Percentiles rank a stretch among this genome's conserved stretches.
Evolutionary conservation across 2,888 invertebrate species (phyloP).

Genomic region (Hydraecia micacea): DNA sequence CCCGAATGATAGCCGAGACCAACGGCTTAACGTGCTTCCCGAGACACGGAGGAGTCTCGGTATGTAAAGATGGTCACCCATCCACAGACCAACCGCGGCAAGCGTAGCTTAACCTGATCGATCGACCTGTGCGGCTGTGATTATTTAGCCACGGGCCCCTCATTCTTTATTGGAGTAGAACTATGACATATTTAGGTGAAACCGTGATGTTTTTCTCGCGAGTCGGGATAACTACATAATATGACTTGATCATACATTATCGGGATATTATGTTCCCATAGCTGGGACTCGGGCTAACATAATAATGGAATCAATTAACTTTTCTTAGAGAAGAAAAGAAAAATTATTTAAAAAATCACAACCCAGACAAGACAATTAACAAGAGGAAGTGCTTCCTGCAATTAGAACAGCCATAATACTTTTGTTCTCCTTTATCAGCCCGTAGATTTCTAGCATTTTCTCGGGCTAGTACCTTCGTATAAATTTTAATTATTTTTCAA

Average conservation of each 20-base stretch:
- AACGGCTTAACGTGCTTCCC: too few relatives aligned
- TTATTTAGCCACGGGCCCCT: too few relatives aligned
- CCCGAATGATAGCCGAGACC: too few relatives aligned
- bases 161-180: too few relatives aligned
- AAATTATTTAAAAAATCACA: not conserved
- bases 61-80: too few relatives aligned
- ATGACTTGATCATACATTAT: not conserved
- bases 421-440: constrained; percentile 17
- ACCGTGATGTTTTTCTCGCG: not conserved
- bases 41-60: too few relatives aligned
- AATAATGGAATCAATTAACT: not conserved
- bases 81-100: too few relatives aligned
- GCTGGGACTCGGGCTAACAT: not conserved
- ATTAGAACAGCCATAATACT: constrained; percentile 20
- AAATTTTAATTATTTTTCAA: constrained; percentile 67
- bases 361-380: constrained; percentile 13
- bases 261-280: not conserved
- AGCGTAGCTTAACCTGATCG: too few relatives aligned
- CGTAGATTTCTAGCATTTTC: constrained; percentile 17
- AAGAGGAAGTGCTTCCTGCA: constrained; percentile 8
- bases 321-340: not conserved
- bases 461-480: constrained; percentile 17
- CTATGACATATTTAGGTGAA: not conserved
- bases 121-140: too few relatives aligned
- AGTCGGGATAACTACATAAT: not conserved